Conservation (phyloP, 2,113 vertebrate genomes). For the Gracilinanus agilis region DNA sequence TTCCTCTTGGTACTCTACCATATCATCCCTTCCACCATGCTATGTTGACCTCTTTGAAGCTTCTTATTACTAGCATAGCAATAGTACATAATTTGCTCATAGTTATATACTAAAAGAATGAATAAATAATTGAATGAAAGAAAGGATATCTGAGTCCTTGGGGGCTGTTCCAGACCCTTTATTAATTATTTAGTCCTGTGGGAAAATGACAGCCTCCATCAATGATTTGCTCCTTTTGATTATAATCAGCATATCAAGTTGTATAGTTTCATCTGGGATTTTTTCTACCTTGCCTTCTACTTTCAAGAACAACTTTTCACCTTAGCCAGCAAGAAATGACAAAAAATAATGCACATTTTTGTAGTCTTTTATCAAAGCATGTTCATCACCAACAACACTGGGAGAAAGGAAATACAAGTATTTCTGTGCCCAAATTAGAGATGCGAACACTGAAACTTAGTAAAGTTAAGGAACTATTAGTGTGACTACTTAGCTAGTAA, state of each 20-base stretch:
- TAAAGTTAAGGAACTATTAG: not conserved
- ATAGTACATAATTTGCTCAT: not conserved
- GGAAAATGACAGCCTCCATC: not conserved
- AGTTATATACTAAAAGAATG: not conserved
- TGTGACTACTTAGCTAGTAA: not conserved
- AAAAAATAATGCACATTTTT: not conserved
- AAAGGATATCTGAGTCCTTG: not conserved
- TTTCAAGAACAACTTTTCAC: not conserved
- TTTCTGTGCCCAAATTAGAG: not conserved
- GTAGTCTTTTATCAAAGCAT: not conserved
- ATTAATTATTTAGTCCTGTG: not conserved
- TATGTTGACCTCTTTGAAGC: not conserved
- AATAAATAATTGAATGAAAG: no score
- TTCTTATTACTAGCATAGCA: not conserved
- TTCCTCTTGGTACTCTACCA: not conserved
- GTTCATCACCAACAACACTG: not conserved
- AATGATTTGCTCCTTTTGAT: not conserved
- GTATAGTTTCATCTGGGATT: not conserved
- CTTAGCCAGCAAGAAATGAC: not conserved
- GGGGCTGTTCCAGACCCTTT: not conserved
- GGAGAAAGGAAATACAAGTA: not conserved
- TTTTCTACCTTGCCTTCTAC: not conserved
- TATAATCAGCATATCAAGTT: not conserved
- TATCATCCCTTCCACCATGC: not conserved
- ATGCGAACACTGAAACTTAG: not conserved